Evolutionary conservation across 2,113 vertebrate species (phyloP).

Genomic region (Tyto alba): DNA sequence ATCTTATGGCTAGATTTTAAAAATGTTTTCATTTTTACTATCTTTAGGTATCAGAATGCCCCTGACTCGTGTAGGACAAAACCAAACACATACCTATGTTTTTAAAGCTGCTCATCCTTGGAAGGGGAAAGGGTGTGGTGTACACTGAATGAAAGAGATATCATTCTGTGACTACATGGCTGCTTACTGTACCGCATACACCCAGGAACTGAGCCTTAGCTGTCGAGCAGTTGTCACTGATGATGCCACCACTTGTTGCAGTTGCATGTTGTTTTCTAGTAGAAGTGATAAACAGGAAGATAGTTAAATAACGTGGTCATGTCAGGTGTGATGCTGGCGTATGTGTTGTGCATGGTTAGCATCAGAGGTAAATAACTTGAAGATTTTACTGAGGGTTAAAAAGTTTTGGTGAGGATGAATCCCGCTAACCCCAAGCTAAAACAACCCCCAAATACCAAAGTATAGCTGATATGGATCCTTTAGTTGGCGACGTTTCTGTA

Average conservation of each 20-base stretch:
- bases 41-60: not conserved
- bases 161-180: not conserved
- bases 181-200: not conserved
- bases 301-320: not conserved
- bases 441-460: not conserved
- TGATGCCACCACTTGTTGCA: not conserved
- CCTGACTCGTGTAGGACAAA: not conserved
- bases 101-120: not conserved
- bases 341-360: fast-evolving
- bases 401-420: not conserved
- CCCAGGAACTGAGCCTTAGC: not conserved
- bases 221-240: not conserved
- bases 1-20: not conserved
- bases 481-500: not conserved
- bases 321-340: not conserved
- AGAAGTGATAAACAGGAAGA: not conserved
- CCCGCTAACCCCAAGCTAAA: not conserved
- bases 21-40: not conserved
- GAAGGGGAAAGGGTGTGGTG: not conserved
- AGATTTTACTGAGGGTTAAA: not conserved
- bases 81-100: not conserved
- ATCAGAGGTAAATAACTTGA: not conserved
- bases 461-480: not conserved
- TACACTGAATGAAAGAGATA: not conserved
- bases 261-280: not conserved